phyloP scores from a whole-genome alignment of 2,888 invertebrate species.

The Vanessa cardui region DNA sequence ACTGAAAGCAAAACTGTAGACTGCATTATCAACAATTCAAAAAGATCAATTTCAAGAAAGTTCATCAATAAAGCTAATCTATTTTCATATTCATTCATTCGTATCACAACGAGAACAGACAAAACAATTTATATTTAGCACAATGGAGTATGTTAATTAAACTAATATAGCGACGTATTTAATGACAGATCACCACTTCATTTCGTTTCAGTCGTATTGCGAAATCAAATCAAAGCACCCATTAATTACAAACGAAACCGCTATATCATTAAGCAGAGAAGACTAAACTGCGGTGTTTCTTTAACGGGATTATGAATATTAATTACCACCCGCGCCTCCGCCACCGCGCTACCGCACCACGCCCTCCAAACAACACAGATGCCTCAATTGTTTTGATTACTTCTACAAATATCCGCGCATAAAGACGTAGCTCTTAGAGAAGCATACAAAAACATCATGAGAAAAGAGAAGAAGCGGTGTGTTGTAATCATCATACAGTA shows the following conservation, averaged over 20 bases:
- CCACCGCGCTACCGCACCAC: slow-evolving; percentile 8
- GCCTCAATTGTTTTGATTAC: slow-evolving; percentile 52
- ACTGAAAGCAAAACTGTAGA: background rate
- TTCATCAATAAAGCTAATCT: too few relatives aligned
- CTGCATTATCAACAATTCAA: too few relatives aligned
- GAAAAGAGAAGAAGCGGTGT: too few relatives aligned
- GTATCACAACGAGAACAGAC: background rate
- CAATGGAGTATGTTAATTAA: background rate
- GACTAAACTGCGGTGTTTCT: slow-evolving; percentile 45
- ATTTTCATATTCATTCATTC: background rate
- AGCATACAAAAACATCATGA: background rate
- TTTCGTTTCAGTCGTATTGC: background rate
- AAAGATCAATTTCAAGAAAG: too few relatives aligned
- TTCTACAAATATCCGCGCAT: slow-evolving; percentile 30
- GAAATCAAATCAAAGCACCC: slow-evolving; percentile 25
- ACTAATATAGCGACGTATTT: background rate
- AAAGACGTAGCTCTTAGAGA: background rate
- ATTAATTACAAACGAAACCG: slow-evolving; percentile 38
- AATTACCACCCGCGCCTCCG: slow-evolving; percentile 45
- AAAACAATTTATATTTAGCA: background rate
- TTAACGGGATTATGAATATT: slow-evolving; percentile 65
- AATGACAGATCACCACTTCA: slow-evolving; percentile 1
- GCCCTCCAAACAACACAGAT: slow-evolving; percentile 58
- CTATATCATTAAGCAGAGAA: slow-evolving; percentile 37
- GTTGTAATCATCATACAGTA: too few relatives aligned